Evolutionary conservation across 1,140 invertebrate genomes (phyloP).

Genomic region (Odontomachus brunneus): DNA sequence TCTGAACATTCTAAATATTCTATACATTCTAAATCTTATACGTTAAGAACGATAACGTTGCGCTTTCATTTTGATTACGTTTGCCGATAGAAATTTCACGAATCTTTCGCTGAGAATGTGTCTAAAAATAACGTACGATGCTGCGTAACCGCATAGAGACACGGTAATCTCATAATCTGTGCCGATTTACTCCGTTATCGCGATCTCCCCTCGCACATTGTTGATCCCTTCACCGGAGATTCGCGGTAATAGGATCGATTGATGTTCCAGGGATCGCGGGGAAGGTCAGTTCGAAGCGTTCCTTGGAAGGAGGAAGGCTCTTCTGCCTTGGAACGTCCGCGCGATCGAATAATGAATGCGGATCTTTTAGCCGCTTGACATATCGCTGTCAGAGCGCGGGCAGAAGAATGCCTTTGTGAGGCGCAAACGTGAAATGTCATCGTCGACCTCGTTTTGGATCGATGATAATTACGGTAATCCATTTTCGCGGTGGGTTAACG

Average conservation of each 20-base stretch:
- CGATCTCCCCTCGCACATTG: too few species aligned
- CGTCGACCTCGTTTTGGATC: neutral
- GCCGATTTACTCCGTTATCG: too few species aligned
- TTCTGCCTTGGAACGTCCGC: neutral
- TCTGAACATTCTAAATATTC: too few species aligned
- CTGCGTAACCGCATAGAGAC: too few species aligned
- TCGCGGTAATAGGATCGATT: slow-evolving; percentile 1
- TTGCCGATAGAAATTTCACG: too few species aligned
- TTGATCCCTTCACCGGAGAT: neutral
- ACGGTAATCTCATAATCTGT: neutral
- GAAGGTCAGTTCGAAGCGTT: neutral
- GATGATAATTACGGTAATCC: neutral
- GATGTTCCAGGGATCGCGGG: neutral
- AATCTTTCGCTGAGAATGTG: too few species aligned
- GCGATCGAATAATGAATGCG: neutral
- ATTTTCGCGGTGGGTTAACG: slow-evolving; percentile 1
- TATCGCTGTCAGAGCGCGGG: neutral
- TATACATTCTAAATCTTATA: too few species aligned
- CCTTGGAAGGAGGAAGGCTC: slow-evolving; percentile 2
- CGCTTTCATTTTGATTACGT: too few species aligned
- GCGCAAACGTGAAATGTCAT: neutral
- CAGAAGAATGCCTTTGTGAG: neutral
- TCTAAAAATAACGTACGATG: too few species aligned
- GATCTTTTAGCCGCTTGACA: slow-evolving; percentile 10
- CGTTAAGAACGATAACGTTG: too few species aligned